Evolutionary conservation across 2,113 vertebrate species (phyloP), one percentile per base, ranked within the genome.

Genomic region (Pterocles burchelli): DNA sequence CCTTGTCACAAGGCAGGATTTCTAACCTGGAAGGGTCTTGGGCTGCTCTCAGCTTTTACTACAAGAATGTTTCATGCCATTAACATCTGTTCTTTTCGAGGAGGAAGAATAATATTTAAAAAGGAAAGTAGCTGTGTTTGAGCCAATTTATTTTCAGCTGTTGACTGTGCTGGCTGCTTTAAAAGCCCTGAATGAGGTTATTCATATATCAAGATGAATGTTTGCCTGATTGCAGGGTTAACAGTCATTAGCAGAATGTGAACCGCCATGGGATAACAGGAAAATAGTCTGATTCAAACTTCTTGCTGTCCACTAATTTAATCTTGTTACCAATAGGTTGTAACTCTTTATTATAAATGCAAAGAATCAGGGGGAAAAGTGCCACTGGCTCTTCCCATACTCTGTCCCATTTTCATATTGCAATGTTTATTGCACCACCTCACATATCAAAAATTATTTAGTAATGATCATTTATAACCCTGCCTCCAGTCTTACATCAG

Each of bases 191-290:
- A 71, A 80, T 71, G 61, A 81, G 34, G 38, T 12, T 72, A 48
- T 49, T 79, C 54, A 36, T 92, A 93, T 73, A 45, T 90, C 85
- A 87, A 89, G 76, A 85, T 71, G 58, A 90, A 71, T 80, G 34
- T 90, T 93, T 96, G 82, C 41, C 72, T 80, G 65, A 86, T 48
- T 92, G 65, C 6, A 7, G 43, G 62, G 36, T 93, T 93, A 89
- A 46, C 34, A 15, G 20, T 68, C 62, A 21, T 82, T 93, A 80
- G 63, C 46, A 66, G 75, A 83, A 83, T 17, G 38, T 19, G 75
- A 76, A 18, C 88, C 38, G 29, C 83, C 63, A 79, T 67, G 55
- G 46, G 51, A 67, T 88, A 88, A 71, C 52, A 88, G 75, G 46
- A 84, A 92, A 95, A 90, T 7, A 70, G n/a, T 62, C 29, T 51